These are phyloP conservation scores for Bos taurus DNA, from an alignment of 2,113 vertebrate genomes.

Conservation along the genomic window ARS-UCD2.0 NC_037336.1:53055001-53055500, in stretches of 20 bases:
- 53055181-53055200: neutral
- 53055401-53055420: neutral
- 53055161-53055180: neutral
- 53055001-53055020: neutral
- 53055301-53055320: neutral
- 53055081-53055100: constrained; percentile 43
- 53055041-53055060: constrained; percentile 3
- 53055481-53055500: neutral
- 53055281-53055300: neutral
- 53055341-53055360: neutral
- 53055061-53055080: neutral
- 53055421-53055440: neutral
- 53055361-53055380: neutral
- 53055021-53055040: neutral
- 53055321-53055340: neutral
- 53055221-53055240: neutral
- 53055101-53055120: constrained; percentile 34
- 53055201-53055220: neutral
- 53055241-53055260: neutral
- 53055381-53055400: neutral
- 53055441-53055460: neutral
- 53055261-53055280: neutral
- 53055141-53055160: neutral
- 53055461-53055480: neutral
- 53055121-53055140: constrained; percentile 36